Conservation (phyloP, 2,797 vertebrate species). For the Parauchenoglanis punctatus region DNA sequence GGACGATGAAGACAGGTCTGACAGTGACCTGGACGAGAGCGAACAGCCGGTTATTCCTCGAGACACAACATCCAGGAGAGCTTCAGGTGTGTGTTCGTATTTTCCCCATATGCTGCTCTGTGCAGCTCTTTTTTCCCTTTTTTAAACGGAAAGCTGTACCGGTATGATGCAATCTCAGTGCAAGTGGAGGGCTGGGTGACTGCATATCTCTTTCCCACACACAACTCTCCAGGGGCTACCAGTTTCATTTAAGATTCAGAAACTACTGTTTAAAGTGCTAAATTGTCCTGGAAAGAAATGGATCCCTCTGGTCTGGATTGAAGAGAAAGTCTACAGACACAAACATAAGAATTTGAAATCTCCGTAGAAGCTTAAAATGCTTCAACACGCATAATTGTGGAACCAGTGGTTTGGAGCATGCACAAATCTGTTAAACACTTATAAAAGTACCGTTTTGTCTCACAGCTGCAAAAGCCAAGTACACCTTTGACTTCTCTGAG, state of each 20-base stretch:
- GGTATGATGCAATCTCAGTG: slow-evolving; percentile 36
- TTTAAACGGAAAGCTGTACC: background rate
- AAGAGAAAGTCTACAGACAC: background rate
- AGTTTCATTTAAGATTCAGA: background rate
- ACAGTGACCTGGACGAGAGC: slow-evolving; percentile 88
- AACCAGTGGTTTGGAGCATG: background rate
- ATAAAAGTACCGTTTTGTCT: background rate
- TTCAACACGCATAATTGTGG: background rate
- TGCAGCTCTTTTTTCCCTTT: background rate
- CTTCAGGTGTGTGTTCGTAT: slow-evolving; percentile 78
- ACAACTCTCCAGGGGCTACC: background rate
- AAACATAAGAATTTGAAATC: no score
- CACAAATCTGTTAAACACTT: background rate
- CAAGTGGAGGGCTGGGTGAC: slow-evolving; percentile 18
- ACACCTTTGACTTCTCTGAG: slow-evolving; percentile 98
- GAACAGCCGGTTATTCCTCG: slow-evolving; percentile 89
- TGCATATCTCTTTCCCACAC: background rate
- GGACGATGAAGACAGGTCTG: slow-evolving; percentile 90
- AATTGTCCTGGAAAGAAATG: background rate
- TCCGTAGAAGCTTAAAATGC: no score
- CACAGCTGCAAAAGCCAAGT: slow-evolving; percentile 92
- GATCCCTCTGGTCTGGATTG: background rate
- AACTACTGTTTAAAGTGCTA: background rate
- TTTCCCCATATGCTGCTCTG: background rate
- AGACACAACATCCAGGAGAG: slow-evolving; percentile 90